phyloP scores from a whole-genome alignment of 2,797 vertebrate species.

The Channa striata region DNA sequence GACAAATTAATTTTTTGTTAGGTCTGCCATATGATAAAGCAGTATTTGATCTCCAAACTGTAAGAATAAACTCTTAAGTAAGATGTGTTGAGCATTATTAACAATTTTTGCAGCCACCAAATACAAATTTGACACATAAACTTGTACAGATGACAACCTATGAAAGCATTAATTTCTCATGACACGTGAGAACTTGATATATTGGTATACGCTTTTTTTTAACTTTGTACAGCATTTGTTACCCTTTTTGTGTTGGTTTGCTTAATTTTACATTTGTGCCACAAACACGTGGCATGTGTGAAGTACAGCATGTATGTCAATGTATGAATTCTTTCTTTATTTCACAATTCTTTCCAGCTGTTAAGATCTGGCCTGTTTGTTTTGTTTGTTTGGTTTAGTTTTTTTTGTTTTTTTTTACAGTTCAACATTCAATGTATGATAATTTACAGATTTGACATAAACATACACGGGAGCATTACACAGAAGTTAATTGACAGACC shows the following conservation, averaged over 20 bases:
- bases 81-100: conserved; percentile 32
- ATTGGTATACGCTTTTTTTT: conserved; percentile 21
- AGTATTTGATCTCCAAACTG: conserved; percentile 20
- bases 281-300: conserved; percentile 12
- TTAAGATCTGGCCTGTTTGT: conserved; percentile 3
- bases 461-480: too few relatives aligned
- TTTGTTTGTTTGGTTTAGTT: neutral
- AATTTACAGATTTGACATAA: neutral
- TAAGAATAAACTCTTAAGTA: conserved; percentile 10
- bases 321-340: conserved; percentile 44
- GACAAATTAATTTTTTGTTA: conserved; percentile 5
- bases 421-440: neutral
- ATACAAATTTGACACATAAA: conserved; percentile 22
- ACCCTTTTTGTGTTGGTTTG: conserved; percentile 25
- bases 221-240: conserved; percentile 37
- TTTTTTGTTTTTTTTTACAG: neutral
- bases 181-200: conserved; percentile 13
- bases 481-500: too few relatives aligned
- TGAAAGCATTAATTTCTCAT: conserved; percentile 13
- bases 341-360: conserved; percentile 5
- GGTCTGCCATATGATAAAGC: conserved; percentile 7
- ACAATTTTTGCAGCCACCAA: conserved; percentile 11
- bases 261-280: conserved; percentile 9
- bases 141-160: conserved; percentile 31
- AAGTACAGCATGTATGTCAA: conserved; percentile 34